phyloP scores from a whole-genome alignment of 2,888 invertebrate species.

The Lathronympha strigana region DNA sequence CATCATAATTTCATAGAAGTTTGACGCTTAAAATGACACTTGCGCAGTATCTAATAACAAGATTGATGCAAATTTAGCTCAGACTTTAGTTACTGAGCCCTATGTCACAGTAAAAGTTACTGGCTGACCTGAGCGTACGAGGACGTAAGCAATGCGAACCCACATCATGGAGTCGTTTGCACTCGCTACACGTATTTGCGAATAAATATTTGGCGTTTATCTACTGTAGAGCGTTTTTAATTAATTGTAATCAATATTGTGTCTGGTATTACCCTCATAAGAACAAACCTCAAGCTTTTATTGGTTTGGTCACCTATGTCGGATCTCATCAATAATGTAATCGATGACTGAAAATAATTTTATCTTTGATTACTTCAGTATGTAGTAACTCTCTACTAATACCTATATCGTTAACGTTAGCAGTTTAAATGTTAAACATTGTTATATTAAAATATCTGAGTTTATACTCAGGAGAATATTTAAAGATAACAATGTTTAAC shows the following conservation, averaged over 20 bases:
- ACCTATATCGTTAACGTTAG: no score
- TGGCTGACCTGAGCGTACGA: not conserved
- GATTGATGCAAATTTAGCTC: no score
- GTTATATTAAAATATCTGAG: no score
- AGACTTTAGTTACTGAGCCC: not conserved
- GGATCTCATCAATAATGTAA: not conserved
- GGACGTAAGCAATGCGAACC: not conserved
- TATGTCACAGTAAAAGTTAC: not conserved
- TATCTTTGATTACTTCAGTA: not conserved
- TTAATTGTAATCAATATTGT: constrained; percentile 17
- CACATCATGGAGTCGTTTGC: constrained; percentile 1
- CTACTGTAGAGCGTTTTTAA: constrained; percentile 21
- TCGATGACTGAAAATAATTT: not conserved
- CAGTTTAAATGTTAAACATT: no score
- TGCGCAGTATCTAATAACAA: no score
- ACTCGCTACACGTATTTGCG: constrained; percentile 28
- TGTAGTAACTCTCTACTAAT: no score
- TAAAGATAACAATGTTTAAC: no score
- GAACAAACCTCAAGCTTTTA: not conserved
- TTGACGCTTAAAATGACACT: no score
- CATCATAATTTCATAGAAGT: no score
- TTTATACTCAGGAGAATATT: no score
- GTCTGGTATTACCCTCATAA: not conserved
- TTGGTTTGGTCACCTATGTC: not conserved
- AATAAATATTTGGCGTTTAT: constrained; percentile 26